Conservation (phyloP, 1,140 invertebrate genomes). For the Aradophagus sp. region DNA sequence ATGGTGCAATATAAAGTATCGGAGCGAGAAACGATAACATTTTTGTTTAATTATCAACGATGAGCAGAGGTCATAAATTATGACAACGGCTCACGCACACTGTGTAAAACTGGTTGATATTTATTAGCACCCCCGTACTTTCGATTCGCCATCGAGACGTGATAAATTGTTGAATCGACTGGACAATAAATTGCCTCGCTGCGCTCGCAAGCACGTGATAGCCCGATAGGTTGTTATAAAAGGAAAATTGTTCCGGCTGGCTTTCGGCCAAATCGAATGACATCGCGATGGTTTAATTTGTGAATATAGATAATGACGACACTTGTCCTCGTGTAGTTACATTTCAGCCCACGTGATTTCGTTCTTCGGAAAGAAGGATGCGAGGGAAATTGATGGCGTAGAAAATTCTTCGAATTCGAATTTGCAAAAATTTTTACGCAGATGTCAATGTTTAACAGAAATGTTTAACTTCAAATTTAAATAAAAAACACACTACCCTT, state of each 20-base stretch:
- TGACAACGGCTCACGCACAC: slow-evolving; percentile 20
- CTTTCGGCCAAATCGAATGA: slow-evolving; percentile 19
- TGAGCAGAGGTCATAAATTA: slow-evolving; percentile 44
- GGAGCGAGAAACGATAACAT: slow-evolving; percentile 22
- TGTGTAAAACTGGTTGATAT: slow-evolving; percentile 45
- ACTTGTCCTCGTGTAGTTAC: too few species aligned
- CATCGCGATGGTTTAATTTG: slow-evolving; percentile 16
- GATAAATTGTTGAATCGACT: slow-evolving; percentile 51
- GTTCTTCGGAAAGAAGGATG: too few species aligned
- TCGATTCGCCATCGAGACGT: slow-evolving; percentile 29
- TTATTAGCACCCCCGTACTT: slow-evolving; percentile 50
- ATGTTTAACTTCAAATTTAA: too few species aligned
- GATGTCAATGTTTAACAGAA: too few species aligned
- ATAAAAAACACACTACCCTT: too few species aligned
- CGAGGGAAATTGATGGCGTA: too few species aligned
- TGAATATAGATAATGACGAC: slow-evolving; percentile 20
- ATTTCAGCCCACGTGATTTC: too few species aligned
- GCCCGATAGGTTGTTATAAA: slow-evolving; percentile 36
- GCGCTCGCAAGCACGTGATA: slow-evolving; percentile 36
- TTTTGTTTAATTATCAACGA: slow-evolving; percentile 41
- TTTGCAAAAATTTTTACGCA: too few species aligned
- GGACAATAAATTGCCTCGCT: slow-evolving; percentile 41
- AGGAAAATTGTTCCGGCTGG: slow-evolving; percentile 23
- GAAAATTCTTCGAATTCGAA: too few species aligned
- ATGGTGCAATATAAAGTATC: not conserved